A percentile compares a stretch with the other conserved stretches of the same genome.
Conservation (phyloP, 2,888 invertebrate species). For the Lepas anatifera region DNA sequence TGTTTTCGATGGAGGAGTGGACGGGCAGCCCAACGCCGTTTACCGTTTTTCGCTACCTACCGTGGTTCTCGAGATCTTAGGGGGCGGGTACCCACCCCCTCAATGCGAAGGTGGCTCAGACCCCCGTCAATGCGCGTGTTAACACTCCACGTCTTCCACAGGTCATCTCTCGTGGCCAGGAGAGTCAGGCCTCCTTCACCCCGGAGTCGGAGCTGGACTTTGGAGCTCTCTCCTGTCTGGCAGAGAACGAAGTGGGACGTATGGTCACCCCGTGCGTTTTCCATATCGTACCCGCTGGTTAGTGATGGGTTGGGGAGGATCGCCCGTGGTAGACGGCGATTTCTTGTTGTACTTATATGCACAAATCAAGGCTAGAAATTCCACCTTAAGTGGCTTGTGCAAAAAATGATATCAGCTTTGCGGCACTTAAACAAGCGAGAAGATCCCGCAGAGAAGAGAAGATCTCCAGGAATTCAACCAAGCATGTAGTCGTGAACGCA, state of each 20-base stretch:
- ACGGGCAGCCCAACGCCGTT: too few relatives aligned
- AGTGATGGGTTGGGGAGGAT: too few relatives aligned
- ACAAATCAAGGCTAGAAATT: neutral
- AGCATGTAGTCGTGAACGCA: too few relatives aligned
- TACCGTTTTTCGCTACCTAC: too few relatives aligned
- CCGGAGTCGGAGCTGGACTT: constrained; percentile 14
- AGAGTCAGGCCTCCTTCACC: constrained; percentile 5
- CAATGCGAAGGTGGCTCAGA: too few relatives aligned
- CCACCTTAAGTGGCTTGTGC: neutral
- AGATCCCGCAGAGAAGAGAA: too few relatives aligned
- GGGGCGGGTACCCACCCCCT: too few relatives aligned
- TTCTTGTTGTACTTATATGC: neutral
- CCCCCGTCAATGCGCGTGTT: too few relatives aligned
- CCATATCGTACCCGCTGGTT: constrained; percentile 17
- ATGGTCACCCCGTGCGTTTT: constrained; percentile 14
- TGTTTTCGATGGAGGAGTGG: too few relatives aligned
- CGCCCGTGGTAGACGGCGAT: too few relatives aligned
- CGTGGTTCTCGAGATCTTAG: too few relatives aligned
- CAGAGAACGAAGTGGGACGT: constrained; percentile 13
- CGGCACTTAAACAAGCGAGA: neutral
- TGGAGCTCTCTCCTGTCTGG: constrained; percentile 16
- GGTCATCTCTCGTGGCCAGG: constrained; percentile 6
- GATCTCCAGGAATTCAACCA: too few relatives aligned
- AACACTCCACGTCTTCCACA: neutral
- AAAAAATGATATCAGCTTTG: neutral